Evolutionary conservation across 35 echinoderm and acorn worm genomes (phyloP).

Genomic region (Heliocidaris tuberculata): DNA sequence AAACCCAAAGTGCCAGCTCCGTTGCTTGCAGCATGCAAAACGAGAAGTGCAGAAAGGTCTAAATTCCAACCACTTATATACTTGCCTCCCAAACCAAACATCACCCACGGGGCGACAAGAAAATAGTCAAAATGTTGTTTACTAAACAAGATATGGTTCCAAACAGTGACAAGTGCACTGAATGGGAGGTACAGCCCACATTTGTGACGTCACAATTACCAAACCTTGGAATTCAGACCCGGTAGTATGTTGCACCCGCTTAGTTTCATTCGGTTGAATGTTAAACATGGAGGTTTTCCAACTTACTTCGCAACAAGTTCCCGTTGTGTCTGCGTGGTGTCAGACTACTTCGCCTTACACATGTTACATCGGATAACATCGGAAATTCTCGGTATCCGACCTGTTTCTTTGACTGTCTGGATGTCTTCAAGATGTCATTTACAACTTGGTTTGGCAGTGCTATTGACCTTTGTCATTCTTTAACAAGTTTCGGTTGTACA

Average conservation of each 20-base stretch:
- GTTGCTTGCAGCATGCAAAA: background rate
- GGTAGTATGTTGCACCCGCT: background rate
- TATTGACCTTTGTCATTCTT: background rate
- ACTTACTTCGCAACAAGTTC: too few relatives aligned
- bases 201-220: background rate
- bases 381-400: background rate
- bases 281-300: too few relatives aligned
- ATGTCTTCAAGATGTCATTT: background rate
- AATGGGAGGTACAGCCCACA: background rate
- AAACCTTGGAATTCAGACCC: background rate
- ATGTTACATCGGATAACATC: background rate
- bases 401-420: background rate
- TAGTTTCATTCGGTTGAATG: too few relatives aligned
- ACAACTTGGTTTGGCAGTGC: background rate
- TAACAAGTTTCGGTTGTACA: background rate
- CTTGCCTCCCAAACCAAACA: background rate
- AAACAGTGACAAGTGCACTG: background rate
- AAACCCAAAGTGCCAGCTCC: background rate
- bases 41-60: background rate
- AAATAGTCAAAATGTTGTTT: background rate
- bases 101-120: background rate
- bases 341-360: background rate
- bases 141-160: background rate
- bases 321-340: background rate
- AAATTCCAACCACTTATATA: background rate